A percentile compares a stretch with the other conserved stretches of the same genome.
Conservation (phyloP, 1,140 invertebrate species). For the Chironomus tepperi region DNA sequence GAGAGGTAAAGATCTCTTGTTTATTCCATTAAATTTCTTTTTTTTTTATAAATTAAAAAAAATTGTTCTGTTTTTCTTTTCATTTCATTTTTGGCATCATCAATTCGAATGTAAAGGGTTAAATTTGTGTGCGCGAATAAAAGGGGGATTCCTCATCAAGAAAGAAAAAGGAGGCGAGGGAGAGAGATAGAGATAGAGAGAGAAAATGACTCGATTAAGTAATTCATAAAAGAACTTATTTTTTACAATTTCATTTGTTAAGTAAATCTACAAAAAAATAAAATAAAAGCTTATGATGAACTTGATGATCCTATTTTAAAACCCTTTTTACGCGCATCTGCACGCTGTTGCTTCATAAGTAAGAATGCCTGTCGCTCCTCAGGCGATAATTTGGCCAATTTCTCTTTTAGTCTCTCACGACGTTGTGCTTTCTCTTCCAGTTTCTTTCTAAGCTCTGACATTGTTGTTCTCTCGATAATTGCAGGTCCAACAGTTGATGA, state of each 20-base stretch:
- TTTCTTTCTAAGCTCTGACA: neutral
- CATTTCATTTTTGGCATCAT: neutral
- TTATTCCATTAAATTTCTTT: neutral
- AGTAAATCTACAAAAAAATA: neutral
- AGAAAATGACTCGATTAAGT: slow-evolving; percentile 13
- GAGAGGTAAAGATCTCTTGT: slow-evolving; percentile 20
- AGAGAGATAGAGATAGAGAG: neutral
- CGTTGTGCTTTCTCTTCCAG: neutral
- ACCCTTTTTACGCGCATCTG: neutral
- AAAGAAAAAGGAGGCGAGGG: neutral
- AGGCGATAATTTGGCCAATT: neutral
- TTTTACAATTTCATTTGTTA: neutral
- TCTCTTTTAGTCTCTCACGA: slow-evolving; percentile 10
- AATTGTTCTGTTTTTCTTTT: neutral
- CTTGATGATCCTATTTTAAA: neutral
- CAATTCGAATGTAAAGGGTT: neutral
- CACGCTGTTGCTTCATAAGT: slow-evolving; percentile 10
- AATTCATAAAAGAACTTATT: slow-evolving; percentile 10
- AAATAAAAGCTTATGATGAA: neutral
- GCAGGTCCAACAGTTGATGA: neutral
- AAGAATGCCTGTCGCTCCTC: neutral
- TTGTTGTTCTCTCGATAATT: neutral
- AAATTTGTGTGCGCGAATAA: too few species aligned
- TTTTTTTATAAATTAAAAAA: neutral
- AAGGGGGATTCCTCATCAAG: too few species aligned